Evolutionary conservation across 2,888 invertebrate species (phyloP), one percentile per base, ranked within the genome.

Genomic region (Aleiodes testaceus): DNA sequence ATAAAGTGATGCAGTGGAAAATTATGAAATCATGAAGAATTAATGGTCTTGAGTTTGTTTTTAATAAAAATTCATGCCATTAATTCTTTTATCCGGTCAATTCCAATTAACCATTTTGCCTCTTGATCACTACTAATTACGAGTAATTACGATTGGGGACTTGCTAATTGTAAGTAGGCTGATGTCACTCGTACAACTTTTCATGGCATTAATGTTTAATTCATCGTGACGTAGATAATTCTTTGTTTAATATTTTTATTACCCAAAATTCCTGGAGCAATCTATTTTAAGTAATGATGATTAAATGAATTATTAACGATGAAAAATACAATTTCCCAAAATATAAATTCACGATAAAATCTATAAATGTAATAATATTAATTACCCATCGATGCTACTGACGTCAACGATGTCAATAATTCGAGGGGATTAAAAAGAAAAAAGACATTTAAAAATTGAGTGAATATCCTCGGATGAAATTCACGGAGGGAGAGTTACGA

Each of bases 101-200:
- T 78, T 76, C 77, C 83, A 81, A 85, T 85, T 82, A 82, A 81
- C 78, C 78, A 78, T 82, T 84, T 36, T 80, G 81, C 81, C 79
- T 77, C 82, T 81, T 80, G 79, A 84, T 83, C 80, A 77, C 77
- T 77, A 76, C 80, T 85, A 85, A 84, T 85, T 82, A 82, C 78
- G 74, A 73, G 78, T 80, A 82, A 85, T 86, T 84, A 84, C 75
- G 72, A 74, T 74, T 78, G 78, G 82, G 7, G 16, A 42, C 59
- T 67, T 74, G 67, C 72, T 82, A 80, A 84, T 85, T 77, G 75
- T 81, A 82, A 84, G 79, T 78, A 80, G 80, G 80, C 82, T 78
- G 79, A 78, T 80, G 78, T 80, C 77, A 76, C 75, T 53, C 67
- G 63, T 61, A 69, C 16, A 52, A 66, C 11, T 47, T 64, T 66